Percentiles rank a stretch among this genome's conserved stretches.
phyloP scores from a whole-genome alignment of 2,888 invertebrate genomes.

The Phengaris alcon region DNA sequence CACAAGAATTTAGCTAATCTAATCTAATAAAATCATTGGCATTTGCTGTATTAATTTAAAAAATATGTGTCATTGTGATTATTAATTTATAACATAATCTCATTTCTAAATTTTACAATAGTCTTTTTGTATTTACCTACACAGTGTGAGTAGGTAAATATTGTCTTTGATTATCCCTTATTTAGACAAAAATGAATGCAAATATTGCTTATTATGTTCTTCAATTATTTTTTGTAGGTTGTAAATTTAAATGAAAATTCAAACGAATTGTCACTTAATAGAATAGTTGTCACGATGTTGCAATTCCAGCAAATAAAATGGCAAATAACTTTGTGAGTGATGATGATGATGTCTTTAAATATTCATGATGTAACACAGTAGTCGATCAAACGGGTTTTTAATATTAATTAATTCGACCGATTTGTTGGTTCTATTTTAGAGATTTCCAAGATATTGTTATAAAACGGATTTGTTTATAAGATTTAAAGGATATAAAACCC shows the following conservation, averaged over 20 bases:
- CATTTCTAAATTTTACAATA: background rate
- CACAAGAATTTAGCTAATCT: background rate
- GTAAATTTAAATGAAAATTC: background rate
- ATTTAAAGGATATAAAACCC: slow-evolving; percentile 12
- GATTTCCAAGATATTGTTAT: slow-evolving; percentile 18
- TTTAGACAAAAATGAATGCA: background rate
- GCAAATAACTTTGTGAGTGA: background rate
- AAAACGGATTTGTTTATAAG: background rate
- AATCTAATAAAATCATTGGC: background rate
- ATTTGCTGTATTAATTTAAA: background rate
- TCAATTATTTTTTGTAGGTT: no score
- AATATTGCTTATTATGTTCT: background rate
- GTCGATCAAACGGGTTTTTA: slow-evolving; percentile 25
- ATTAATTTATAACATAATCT: background rate
- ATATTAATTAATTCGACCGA: slow-evolving; percentile 23
- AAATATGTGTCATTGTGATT: slow-evolving; percentile 3
- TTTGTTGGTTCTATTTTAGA: slow-evolving; percentile 20
- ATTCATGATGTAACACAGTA: slow-evolving; percentile 24
- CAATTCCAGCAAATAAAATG: background rate
- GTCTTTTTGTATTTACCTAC: background rate
- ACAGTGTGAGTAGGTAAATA: no score
- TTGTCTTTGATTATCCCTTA: no score
- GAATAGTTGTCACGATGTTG: background rate
- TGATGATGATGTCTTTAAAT: slow-evolving; percentile 22
- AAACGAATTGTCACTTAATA: background rate